Conservation (phyloP, 2,888 invertebrate species). For the Drosophila mayaguana region DNA sequence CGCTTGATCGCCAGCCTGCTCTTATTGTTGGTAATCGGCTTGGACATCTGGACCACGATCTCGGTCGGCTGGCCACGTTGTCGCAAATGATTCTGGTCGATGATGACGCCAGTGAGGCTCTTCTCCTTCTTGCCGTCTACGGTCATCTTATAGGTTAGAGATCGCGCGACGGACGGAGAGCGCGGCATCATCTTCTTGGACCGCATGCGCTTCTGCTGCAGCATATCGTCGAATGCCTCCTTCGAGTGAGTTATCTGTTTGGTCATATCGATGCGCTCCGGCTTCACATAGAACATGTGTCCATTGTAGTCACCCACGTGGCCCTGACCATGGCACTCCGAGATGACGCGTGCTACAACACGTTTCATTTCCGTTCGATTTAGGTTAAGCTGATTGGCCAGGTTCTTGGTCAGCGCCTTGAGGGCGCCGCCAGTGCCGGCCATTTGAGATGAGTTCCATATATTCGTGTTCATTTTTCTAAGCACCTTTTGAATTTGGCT, state of each 20-base stretch:
- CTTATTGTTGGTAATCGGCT: not conserved
- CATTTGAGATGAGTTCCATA: slow-evolving; percentile 58
- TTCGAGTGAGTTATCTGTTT: slow-evolving; percentile 61
- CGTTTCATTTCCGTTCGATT: slow-evolving; percentile 52
- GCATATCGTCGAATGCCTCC: slow-evolving; percentile 64
- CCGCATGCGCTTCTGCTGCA: slow-evolving; percentile 22
- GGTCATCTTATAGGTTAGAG: slow-evolving; percentile 11
- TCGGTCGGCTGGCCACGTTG: slow-evolving; percentile 6
- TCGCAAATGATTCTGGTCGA: slow-evolving; percentile 35
- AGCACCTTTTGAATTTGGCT: slow-evolving; percentile 9
- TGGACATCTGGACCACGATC: slow-evolving; percentile 22
- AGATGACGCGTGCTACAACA: slow-evolving; percentile 59
- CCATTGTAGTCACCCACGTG: slow-evolving; percentile 57
- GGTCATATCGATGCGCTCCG: slow-evolving; percentile 53
- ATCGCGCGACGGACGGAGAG: not conserved
- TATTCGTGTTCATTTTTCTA: slow-evolving; percentile 33
- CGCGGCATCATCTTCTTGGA: not conserved
- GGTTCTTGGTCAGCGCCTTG: slow-evolving; percentile 57
- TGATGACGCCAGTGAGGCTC: slow-evolving; percentile 42
- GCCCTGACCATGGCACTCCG: slow-evolving; percentile 51
- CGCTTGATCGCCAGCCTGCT: slow-evolving; percentile 6
- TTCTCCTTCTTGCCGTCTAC: slow-evolving; percentile 8
- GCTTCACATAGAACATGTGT: slow-evolving; percentile 58
- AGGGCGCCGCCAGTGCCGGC: slow-evolving; percentile 58
- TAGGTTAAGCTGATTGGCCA: slow-evolving; percentile 54